Evolutionary conservation across 2,113 vertebrate genomes (phyloP).

Genomic region (Gymnogyps californianus): DNA sequence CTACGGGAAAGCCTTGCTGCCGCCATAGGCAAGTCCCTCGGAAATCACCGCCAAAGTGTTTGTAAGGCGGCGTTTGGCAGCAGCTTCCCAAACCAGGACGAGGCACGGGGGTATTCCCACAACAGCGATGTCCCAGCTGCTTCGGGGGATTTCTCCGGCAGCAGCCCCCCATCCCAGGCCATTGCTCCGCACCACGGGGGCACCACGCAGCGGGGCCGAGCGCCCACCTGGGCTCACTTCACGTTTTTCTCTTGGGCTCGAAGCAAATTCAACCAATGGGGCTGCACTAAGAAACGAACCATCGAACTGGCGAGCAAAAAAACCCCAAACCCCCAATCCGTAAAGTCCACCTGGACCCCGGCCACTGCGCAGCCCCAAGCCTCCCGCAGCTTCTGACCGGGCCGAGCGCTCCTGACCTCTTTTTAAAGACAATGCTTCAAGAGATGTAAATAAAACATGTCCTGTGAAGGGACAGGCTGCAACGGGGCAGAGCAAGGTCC

Average conservation of each 20-base stretch:
- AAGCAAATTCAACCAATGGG: not conserved
- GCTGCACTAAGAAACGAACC: not conserved
- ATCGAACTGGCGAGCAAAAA: rapidly evolving
- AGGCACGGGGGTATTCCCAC: not conserved
- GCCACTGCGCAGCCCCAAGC: rapidly evolving
- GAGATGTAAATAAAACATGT: not conserved
- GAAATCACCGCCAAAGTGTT: not conserved
- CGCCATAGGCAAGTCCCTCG: rapidly evolving
- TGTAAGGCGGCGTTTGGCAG: not conserved
- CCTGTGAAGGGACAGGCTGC: not conserved
- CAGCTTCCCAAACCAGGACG: not conserved
- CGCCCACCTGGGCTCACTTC: not conserved
- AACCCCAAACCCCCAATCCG: not conserved
- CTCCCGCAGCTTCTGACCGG: not conserved
- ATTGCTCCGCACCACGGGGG: not conserved
- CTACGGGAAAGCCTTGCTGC: not conserved
- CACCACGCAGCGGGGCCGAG: rapidly evolving
- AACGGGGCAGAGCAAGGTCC: not conserved
- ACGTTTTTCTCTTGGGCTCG: not conserved
- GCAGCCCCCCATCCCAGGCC: not conserved
- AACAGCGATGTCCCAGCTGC: not conserved
- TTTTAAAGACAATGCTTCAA: not conserved
- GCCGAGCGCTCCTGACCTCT: not conserved
- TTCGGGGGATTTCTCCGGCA: not conserved
- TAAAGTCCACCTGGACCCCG: not conserved